Conservation (phyloP, 30 jellyfish, hydroid and myxozoan genomes). For the Turritopsis rubra region DNA sequence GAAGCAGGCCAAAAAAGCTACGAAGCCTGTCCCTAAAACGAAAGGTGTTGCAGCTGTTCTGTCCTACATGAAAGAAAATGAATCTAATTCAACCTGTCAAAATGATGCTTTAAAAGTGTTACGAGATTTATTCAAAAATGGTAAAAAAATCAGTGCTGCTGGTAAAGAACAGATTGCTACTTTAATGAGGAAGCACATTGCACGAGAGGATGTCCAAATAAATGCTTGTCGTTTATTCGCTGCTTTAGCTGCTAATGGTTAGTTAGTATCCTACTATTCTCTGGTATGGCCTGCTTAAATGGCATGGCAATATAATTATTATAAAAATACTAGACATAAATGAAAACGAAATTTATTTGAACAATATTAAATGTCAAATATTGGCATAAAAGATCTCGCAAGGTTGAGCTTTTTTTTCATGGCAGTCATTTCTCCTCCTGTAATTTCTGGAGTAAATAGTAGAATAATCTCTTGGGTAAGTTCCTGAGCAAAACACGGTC, state of each 20-base stretch:
- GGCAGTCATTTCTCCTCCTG: too few species aligned
- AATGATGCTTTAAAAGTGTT: constrained; percentile 43
- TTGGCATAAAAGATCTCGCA: too few species aligned
- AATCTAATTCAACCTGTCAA: constrained; percentile 39
- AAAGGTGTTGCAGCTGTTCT: constrained; percentile 77
- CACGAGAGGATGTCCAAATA: constrained; percentile 42
- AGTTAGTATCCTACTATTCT: not conserved
- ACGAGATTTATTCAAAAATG: constrained; percentile 44
- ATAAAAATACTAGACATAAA: too few species aligned
- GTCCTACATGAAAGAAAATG: constrained; percentile 66
- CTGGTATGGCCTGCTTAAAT: too few species aligned
- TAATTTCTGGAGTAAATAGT: too few species aligned
- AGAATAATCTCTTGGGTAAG: too few species aligned
- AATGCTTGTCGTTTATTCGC: constrained; percentile 65
- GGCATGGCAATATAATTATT: too few species aligned
- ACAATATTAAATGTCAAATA: too few species aligned
- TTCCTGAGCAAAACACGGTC: too few species aligned
- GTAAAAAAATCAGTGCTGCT: constrained; percentile 37
- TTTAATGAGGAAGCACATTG: constrained; percentile 44
- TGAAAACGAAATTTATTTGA: too few species aligned
- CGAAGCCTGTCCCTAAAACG: constrained; percentile 49
- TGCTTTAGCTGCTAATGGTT: constrained; percentile 57
- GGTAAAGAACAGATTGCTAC: constrained; percentile 63
- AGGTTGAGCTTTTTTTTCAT: too few species aligned
- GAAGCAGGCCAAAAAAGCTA: not conserved